phyloP scores from a whole-genome alignment of 2,113 vertebrate species.

The Eclectus roratus region DNA sequence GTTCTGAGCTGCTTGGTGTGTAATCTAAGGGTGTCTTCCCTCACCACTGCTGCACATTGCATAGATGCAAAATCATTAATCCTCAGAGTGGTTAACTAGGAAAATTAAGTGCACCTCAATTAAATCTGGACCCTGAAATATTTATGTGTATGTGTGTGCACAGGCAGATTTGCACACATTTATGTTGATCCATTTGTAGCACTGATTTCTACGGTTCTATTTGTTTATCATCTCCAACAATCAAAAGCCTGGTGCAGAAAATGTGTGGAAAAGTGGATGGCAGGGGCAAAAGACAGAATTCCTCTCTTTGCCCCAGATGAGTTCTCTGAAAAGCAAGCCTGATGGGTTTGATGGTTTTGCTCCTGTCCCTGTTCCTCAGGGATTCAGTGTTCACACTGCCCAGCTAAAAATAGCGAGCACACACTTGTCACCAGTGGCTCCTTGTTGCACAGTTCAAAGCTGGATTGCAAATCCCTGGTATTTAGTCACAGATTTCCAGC shows the following conservation, averaged over 20 bases:
- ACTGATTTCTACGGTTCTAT: background rate
- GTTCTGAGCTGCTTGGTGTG: background rate
- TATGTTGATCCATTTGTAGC: background rate
- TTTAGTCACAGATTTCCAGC: conserved; percentile 1
- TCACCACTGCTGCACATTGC: background rate
- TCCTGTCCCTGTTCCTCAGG: background rate
- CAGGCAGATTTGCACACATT: background rate
- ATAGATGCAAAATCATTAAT: background rate
- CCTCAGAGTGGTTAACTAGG: background rate
- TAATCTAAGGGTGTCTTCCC: background rate
- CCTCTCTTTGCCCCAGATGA: background rate
- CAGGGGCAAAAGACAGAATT: background rate
- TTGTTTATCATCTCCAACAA: background rate
- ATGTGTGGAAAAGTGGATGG: background rate
- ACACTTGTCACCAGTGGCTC: background rate
- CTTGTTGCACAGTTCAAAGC: background rate
- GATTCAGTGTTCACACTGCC: background rate
- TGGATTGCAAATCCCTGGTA: background rate
- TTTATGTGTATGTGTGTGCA: background rate
- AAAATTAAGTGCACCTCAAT: background rate
- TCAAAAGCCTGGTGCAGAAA: background rate
- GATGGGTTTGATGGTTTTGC: background rate
- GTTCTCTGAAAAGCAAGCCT: background rate
- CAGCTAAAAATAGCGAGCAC: background rate
- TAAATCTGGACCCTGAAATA: background rate